A percentile compares a stretch with the other conserved stretches of the same genome.
These are phyloP conservation scores for Tursiops truncatus DNA, from an alignment of 2,113 vertebrate species.

Conservation along the genomic window DNA sequence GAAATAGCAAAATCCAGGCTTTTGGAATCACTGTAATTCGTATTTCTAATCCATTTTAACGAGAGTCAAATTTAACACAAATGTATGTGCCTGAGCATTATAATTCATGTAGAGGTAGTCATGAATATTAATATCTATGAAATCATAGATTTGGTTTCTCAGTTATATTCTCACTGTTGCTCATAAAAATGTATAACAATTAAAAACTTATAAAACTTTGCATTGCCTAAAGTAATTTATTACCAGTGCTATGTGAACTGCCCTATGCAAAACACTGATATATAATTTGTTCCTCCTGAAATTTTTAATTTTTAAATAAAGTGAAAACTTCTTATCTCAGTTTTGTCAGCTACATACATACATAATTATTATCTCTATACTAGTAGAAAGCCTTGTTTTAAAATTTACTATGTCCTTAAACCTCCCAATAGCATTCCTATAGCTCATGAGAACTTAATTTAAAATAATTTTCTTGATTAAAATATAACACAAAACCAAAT, in stretches of 20 bases:
- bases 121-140: not conserved
- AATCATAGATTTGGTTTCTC: not conserved
- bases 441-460: not conserved
- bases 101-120: not conserved
- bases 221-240: not conserved
- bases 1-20: not conserved
- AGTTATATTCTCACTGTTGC: not conserved
- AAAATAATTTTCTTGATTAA: constrained; percentile 30
- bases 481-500: not conserved
- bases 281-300: not conserved
- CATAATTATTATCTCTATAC: not conserved
- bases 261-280: not conserved
- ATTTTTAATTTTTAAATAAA: constrained; percentile 2
- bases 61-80: not conserved
- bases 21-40: not conserved
- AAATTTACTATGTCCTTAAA: not conserved
- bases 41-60: not conserved
- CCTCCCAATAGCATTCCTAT: not conserved
- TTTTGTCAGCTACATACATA: not conserved
- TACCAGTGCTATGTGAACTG: not conserved
- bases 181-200: not conserved
- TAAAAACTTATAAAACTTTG: not conserved
- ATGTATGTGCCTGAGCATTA: not conserved
- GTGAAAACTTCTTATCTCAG: not conserved
- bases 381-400: not conserved